Percentiles rank a stretch among this genome's conserved stretches.
Evolutionary conservation across 2,888 invertebrate species (phyloP).

Genomic region (Microctonus brassicae): DNA sequence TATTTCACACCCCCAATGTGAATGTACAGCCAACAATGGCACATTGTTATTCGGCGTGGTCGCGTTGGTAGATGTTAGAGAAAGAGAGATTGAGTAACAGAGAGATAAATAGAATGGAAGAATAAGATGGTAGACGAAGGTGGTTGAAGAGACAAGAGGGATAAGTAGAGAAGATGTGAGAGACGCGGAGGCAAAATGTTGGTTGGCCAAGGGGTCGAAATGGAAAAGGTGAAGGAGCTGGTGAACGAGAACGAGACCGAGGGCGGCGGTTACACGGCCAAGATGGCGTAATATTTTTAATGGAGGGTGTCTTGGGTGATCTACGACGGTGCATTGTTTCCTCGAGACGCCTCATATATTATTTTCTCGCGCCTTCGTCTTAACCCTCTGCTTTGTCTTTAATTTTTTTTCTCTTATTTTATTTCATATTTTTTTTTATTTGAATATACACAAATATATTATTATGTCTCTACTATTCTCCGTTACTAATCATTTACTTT

Average conservation of each 20-base stretch:
- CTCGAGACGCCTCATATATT: constrained; percentile 63
- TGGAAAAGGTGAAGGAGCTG: constrained; percentile 32
- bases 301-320: constrained; percentile 68
- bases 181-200: constrained; percentile 1
- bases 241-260: constrained; percentile 4
- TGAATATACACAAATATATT: neutral
- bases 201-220: constrained; percentile 25
- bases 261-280: constrained; percentile 52
- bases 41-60: constrained; percentile 65
- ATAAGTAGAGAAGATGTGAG: neutral
- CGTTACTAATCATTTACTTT: constrained; percentile 8
- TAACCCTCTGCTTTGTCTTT: constrained; percentile 13
- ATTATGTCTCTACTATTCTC: neutral
- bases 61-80: constrained; percentile 44
- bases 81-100: constrained; percentile 26
- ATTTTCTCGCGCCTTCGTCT: constrained; percentile 51
- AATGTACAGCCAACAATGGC: constrained; percentile 62
- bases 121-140: neutral
- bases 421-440: neutral
- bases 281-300: constrained; percentile 69
- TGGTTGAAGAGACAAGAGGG: neutral
- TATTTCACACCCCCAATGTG: constrained; percentile 61
- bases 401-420: constrained; percentile 32
- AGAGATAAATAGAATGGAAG: constrained; percentile 9
- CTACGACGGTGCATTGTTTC: constrained; percentile 67